These are phyloP conservation scores for Pterostichus niger DNA, from an alignment of 2,888 invertebrate genomes.

Conservation along the genomic window DNA sequence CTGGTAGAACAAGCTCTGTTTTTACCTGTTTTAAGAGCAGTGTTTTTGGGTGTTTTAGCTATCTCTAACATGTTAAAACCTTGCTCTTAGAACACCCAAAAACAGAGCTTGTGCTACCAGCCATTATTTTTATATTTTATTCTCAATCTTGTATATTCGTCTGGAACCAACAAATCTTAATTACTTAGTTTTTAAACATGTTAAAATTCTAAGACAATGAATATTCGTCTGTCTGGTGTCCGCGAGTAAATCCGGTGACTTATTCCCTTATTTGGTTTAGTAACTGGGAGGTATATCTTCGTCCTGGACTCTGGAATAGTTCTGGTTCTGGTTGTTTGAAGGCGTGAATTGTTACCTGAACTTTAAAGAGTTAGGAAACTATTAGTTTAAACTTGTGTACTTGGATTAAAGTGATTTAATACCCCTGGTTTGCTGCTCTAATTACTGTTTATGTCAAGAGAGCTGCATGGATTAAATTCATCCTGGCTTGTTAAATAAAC, in stretches of 20 bases:
- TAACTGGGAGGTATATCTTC: slow-evolving; percentile 1
- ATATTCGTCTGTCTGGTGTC: too few species aligned
- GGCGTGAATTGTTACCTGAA: slow-evolving; percentile 36
- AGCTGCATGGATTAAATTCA: not conserved
- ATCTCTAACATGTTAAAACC: too few species aligned
- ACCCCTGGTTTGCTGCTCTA: not conserved
- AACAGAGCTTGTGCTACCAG: too few species aligned
- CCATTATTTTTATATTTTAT: too few species aligned
- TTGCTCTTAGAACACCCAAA: too few species aligned
- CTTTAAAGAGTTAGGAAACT: slow-evolving; percentile 12
- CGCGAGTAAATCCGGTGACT: slow-evolving; percentile 1
- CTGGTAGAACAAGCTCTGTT: too few species aligned
- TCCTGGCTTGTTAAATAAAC: not conserved
- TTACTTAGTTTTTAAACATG: too few species aligned
- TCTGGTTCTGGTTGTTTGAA: slow-evolving; percentile 28
- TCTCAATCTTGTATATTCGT: too few species aligned
- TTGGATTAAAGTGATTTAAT: slow-evolving; percentile 38
- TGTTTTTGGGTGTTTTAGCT: too few species aligned
- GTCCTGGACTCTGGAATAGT: not conserved
- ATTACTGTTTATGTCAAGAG: not conserved
- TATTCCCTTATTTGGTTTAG: slow-evolving; percentile 12
- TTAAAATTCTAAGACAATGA: too few species aligned
- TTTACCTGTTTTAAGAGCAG: too few species aligned
- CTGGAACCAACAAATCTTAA: too few species aligned
- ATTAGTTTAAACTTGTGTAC: slow-evolving; percentile 40